A percentile compares a stretch with the other conserved stretches of the same genome.
Conservation (phyloP, 2,888 invertebrate species). For the Yponomeuta plumbellus region DNA sequence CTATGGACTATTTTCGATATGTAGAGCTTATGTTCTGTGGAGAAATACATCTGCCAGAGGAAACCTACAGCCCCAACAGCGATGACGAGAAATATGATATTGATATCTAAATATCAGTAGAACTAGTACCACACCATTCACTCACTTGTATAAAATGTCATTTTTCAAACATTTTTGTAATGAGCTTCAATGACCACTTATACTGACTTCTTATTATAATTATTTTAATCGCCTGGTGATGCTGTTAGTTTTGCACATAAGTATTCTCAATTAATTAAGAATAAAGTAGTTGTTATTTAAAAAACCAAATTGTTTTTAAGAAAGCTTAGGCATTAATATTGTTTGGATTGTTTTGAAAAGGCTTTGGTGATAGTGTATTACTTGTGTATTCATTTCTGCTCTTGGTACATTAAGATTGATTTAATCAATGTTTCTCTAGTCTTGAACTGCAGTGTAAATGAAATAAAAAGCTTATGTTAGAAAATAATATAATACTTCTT, state of each 20-base stretch:
- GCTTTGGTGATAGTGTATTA: not conserved
- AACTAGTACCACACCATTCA: not conserved
- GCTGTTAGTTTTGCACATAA: no score
- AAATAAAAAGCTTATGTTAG: slow-evolving; percentile 4
- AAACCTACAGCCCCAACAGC: slow-evolving; percentile 65
- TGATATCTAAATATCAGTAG: slow-evolving; percentile 45
- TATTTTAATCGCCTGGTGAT: not conserved
- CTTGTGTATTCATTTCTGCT: not conserved
- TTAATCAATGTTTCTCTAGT: slow-evolving; percentile 9
- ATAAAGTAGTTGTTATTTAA: no score
- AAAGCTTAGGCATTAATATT: no score
- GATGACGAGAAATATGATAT: slow-evolving; percentile 75
- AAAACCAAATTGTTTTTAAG: no score
- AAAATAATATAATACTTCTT: not conserved
- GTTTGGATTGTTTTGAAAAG: no score
- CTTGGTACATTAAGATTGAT: not conserved
- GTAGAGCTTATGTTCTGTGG: slow-evolving; percentile 77
- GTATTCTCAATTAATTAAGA: no score
- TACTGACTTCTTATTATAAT: not conserved
- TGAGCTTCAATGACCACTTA: not conserved
- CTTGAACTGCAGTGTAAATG: not conserved
- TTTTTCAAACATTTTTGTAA: not conserved
- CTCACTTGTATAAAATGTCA: not conserved
- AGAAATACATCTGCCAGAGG: slow-evolving; percentile 67
- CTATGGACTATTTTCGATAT: slow-evolving; percentile 79